Evolutionary conservation across 2,113 vertebrate genomes (phyloP), one percentile per base, ranked within the genome.

Genomic region (Mellivora capensis): DNA sequence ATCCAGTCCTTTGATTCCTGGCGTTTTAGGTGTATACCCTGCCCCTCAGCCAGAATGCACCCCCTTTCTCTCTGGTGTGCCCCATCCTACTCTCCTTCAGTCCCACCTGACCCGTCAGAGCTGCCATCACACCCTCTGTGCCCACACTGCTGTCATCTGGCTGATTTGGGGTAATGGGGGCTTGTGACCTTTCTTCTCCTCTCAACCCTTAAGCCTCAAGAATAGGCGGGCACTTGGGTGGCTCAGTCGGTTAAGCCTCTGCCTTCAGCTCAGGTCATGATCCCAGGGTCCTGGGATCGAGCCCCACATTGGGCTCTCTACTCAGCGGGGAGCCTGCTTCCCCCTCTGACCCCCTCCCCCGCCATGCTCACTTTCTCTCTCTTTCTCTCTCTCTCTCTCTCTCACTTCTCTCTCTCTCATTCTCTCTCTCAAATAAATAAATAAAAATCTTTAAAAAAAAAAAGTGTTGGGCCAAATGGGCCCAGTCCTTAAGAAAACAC

Each of bases 41-140:
- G 49, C 10, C 14, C 61, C 8, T 37, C 64, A 4, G 37, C 42
- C 11, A 11, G 29, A 47, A 69, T 0, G 3, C 18, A 23, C 7
- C 6, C 42, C n/a, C 27, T 47, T 34, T 9, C 61, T 61, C 13
- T 17, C 9, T 1, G 0, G 12, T 0, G 34, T 4, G 47, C 47
- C 9, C 3, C 29, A 15, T 37, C 3, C 69, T 47, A 17, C 84
- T 18, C 37, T 72, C 47, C 61, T 49, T 29, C 34, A 29, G 54
- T 13, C 37, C 64, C 31, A 2, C 0, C 25, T 14, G 52, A 29
- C 12, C 71, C 69, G n/a, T 74, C 72, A 7, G 10, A 80, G 92
- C 59, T 31, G 72, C 67, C 62, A 10, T 29, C 42, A 29, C 13
- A 4, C 29, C 7, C 31, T 64, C 23, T 11, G 64, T 31, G 71